A percentile compares a stretch with the other conserved stretches of the same genome.
Conservation (phyloP, 1,140 invertebrate species). For the Bacillus rossius region DNA sequence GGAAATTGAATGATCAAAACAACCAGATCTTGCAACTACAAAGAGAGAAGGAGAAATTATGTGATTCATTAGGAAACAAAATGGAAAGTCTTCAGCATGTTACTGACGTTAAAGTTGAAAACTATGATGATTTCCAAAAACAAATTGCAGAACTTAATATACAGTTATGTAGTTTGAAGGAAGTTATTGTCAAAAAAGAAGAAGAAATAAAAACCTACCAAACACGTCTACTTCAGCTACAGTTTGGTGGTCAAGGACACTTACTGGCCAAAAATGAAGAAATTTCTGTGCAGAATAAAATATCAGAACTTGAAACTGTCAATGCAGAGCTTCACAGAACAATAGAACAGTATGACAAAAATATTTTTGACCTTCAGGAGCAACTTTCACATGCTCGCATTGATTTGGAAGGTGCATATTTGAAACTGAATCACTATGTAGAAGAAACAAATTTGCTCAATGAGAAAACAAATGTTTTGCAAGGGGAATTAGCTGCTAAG, state of each 20-base stretch:
- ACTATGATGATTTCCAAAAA: constrained; percentile 51
- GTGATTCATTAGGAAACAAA: constrained; percentile 22
- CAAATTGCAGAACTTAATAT: constrained; percentile 52
- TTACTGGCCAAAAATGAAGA: neutral
- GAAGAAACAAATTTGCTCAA: too few species aligned
- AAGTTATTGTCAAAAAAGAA: constrained; percentile 43
- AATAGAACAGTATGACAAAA: too few species aligned
- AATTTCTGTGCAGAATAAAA: neutral
- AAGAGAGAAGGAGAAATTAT: constrained; percentile 16
- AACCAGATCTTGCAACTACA: constrained; percentile 17
- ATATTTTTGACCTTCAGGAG: too few species aligned
- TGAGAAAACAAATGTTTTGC: neutral
- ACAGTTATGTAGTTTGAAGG: constrained; percentile 46
- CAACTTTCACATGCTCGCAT: too few species aligned
- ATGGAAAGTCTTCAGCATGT: constrained; percentile 47
- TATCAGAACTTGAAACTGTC: neutral
- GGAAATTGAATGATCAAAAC: constrained; percentile 19
- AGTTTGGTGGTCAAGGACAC: neutral
- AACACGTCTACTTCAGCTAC: constrained; percentile 6
- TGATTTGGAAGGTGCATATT: too few species aligned
- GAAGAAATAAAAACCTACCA: constrained; percentile 30
- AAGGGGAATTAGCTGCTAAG: constrained; percentile 31
- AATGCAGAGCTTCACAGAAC: too few species aligned
- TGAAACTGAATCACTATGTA: too few species aligned
- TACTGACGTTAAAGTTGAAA: constrained; percentile 45